Conservation (phyloP, 2,113 vertebrate species). For the Spermophilus dauricus region DNA sequence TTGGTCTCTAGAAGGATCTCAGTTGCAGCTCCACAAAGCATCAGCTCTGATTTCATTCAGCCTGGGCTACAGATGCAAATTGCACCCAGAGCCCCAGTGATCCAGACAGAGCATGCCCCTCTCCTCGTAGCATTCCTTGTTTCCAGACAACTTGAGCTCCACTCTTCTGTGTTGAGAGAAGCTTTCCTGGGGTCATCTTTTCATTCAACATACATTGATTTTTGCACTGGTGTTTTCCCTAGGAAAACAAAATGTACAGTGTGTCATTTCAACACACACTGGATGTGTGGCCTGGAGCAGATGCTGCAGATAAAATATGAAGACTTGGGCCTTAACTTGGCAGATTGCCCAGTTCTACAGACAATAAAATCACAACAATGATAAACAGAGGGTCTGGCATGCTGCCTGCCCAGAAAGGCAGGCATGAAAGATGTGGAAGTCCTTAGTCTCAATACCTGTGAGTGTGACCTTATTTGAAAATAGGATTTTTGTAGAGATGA, state of each 20-base stretch:
- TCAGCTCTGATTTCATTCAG: not conserved
- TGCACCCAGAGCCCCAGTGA: fast-evolving
- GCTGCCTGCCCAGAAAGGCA: not conserved
- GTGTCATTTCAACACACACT: not conserved
- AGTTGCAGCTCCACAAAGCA: not conserved
- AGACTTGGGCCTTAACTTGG: not conserved
- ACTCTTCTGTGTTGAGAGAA: not conserved
- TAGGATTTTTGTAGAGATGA: not conserved
- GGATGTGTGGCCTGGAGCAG: fast-evolving
- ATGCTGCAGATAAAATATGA: not conserved
- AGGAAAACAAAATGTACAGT: not conserved
- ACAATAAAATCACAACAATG: not conserved
- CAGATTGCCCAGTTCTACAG: not conserved
- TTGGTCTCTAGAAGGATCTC: not conserved
- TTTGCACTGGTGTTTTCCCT: not conserved
- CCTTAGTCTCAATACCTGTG: not conserved
- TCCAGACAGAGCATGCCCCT: not conserved
- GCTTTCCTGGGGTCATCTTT: not conserved
- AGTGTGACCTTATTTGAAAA: not conserved
- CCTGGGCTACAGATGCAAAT: not conserved
- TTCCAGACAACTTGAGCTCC: not conserved
- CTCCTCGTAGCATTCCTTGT: not conserved
- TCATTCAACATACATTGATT: not conserved
- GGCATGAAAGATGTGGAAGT: not conserved
- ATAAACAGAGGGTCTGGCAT: not conserved